Evolutionary conservation across 2,113 vertebrate species (phyloP).

Genomic region (Rhombomys opimus): DNA sequence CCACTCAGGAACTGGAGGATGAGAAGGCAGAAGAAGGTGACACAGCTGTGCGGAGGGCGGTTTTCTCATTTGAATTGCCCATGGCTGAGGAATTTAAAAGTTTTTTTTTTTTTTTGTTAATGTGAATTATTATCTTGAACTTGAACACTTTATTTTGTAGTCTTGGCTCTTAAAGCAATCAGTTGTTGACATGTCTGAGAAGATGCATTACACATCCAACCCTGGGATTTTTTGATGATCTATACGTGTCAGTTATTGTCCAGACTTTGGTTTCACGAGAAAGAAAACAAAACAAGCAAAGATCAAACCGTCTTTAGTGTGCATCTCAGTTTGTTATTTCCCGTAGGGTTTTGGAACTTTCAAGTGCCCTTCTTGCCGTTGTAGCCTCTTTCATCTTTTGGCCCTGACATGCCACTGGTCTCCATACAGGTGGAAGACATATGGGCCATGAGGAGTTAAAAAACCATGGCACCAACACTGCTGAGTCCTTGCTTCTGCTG

Average conservation of each 20-base stretch:
- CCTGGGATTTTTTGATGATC: slow-evolving; percentile 55
- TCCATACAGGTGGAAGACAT: not conserved
- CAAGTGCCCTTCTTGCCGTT: not conserved
- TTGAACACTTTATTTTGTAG: slow-evolving; percentile 39
- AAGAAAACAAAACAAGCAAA: not conserved
- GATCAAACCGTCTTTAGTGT: not conserved
- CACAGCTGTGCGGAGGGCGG: not conserved
- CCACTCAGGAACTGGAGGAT: not conserved
- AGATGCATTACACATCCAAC: slow-evolving; percentile 15
- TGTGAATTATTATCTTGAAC: not conserved
- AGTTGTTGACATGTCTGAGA: slow-evolving; percentile 33
- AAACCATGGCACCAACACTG: slow-evolving; percentile 21
- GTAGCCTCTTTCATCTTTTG: not conserved
- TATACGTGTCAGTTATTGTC: slow-evolving; percentile 41
- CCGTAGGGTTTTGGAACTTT: slow-evolving; percentile 10
- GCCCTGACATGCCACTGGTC: not conserved
- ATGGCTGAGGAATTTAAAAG: slow-evolving; percentile 30
- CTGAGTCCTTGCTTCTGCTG: slow-evolving; percentile 43
- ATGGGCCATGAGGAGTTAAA: not conserved
- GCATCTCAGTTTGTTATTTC: slow-evolving; percentile 1
- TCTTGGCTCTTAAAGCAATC: not conserved
- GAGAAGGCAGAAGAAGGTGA: slow-evolving; percentile 13
- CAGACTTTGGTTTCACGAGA: slow-evolving; percentile 27
- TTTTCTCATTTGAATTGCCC: slow-evolving; percentile 44
- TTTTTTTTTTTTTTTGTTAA: slow-evolving; percentile 15